These are phyloP conservation scores for Monochamus alternatus DNA, from an alignment of 2,888 invertebrate species.

Conservation along the genomic window DNA sequence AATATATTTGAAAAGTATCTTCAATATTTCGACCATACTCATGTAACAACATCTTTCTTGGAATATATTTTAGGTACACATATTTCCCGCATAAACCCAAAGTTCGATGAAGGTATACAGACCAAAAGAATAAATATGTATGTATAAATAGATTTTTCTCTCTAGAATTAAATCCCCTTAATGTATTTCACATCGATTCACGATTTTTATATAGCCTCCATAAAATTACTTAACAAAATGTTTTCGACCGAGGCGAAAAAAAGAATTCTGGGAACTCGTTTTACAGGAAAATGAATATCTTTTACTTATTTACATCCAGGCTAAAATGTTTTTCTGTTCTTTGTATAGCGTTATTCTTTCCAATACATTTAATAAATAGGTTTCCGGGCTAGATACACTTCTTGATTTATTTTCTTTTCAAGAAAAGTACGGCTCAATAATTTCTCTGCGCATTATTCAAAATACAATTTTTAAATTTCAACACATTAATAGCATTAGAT, in stretches of 20 bases:
- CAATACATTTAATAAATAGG: constrained; percentile 12
- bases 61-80: too few species aligned
- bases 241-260: not conserved
- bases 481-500: too few species aligned
- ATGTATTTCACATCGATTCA: not conserved
- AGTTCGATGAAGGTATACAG: too few species aligned
- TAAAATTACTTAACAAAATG: constrained; percentile 3
- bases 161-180: not conserved
- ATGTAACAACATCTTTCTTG: too few species aligned
- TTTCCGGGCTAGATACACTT: not conserved
- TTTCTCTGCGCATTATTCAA: not conserved
- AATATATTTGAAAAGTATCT: too few species aligned
- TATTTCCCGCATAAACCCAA: too few species aligned
- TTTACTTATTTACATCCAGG: constrained; percentile 6
- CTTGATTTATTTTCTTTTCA: constrained; percentile 2
- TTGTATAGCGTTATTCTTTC: constrained; percentile 10
- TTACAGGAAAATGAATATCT: constrained; percentile 8
- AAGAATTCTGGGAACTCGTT: not conserved
- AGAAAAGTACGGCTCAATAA: not conserved
- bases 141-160: not conserved
- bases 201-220: not conserved
- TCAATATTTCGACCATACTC: too few species aligned
- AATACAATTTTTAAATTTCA: too few species aligned
- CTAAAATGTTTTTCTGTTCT: constrained; percentile 8
- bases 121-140: not conserved